Evolutionary conservation across 2,113 vertebrate genomes (phyloP).

Genomic region (Ciconia maguari): DNA sequence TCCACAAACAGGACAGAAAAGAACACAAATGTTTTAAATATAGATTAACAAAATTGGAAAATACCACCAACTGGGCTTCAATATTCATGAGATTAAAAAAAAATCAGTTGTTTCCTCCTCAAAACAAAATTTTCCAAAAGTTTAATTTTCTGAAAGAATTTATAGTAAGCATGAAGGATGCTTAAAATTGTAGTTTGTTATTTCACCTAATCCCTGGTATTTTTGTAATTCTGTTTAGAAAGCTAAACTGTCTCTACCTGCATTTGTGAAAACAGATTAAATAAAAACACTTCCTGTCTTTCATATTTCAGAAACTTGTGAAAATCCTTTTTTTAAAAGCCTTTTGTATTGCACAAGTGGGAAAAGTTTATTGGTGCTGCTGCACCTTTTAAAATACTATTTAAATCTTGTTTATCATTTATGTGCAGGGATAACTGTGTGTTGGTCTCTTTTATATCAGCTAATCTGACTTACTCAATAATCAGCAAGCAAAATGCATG

Average conservation of each 20-base stretch:
- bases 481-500: not conserved
- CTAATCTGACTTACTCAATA: not conserved
- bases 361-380: not conserved
- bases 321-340: not conserved
- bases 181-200: not conserved
- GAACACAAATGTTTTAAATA: not conserved
- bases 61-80: not conserved
- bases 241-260: not conserved
- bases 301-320: not conserved
- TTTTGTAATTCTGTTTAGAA: not conserved
- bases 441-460: not conserved
- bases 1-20: not conserved
- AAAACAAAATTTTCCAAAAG: not conserved
- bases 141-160: not conserved
- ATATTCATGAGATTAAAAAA: not conserved
- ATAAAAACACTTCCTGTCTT: not conserved
- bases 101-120: rapidly evolving
- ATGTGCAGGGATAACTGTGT: not conserved
- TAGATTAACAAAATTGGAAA: not conserved
- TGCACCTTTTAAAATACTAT: not conserved
- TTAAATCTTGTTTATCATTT: not conserved
- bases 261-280: not conserved
- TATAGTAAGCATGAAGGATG: not conserved
- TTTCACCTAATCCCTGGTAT: not conserved
- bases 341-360: not conserved